Conservation (phyloP, 2,797 vertebrate species). For the Lagorchestes hirsutus region DNA sequence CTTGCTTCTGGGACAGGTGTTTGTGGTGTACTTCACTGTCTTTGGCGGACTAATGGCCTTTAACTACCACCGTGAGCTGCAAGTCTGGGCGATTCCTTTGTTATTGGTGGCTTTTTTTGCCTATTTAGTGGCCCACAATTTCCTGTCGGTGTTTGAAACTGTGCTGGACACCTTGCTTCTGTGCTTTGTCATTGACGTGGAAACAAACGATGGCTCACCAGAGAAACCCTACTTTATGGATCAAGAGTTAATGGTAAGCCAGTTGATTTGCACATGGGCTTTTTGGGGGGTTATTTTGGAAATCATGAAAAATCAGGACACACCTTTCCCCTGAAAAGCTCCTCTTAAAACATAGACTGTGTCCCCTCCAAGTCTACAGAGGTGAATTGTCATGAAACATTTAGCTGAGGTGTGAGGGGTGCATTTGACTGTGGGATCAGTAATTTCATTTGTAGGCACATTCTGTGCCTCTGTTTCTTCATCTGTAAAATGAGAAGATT, state of each 20-base stretch:
- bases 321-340: not conserved
- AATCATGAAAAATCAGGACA: not conserved
- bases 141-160: conserved; percentile 88
- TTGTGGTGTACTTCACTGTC: conserved; percentile 87
- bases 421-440: not conserved
- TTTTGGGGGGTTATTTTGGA: no score
- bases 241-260: conserved; percentile 87
- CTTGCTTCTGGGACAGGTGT: conserved; percentile 79
- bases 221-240: conserved; percentile 88
- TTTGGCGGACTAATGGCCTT: conserved; percentile 90
- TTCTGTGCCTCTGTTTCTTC: not conserved
- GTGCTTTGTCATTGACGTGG: conserved; percentile 87
- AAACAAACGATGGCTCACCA: conserved; percentile 87
- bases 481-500: not conserved
- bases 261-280: not conserved
- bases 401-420: not conserved
- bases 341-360: not conserved
- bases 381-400: not conserved
- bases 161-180: conserved; percentile 85
- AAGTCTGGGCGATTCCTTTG: conserved; percentile 87
- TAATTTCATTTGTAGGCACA: not conserved
- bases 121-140: conserved; percentile 86
- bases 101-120: conserved; percentile 86
- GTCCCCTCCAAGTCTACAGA: not conserved
- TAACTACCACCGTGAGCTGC: conserved; percentile 86